A percentile compares a stretch with the other conserved stretches of the same genome.
Conservation (phyloP, 2,797 vertebrate genomes). For the Neoniphon sammara region DNA sequence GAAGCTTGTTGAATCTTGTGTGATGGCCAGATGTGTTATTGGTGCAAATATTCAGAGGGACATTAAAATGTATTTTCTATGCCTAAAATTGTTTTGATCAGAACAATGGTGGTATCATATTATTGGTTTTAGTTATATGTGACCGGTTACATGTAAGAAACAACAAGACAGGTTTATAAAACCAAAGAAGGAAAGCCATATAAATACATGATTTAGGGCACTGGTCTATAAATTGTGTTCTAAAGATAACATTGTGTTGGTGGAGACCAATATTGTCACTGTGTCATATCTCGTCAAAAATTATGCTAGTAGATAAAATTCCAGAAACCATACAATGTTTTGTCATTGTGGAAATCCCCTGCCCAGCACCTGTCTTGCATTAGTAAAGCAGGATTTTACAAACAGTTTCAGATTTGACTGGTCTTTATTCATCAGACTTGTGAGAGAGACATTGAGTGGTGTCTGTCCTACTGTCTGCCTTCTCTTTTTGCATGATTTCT, state of each 20-base stretch:
- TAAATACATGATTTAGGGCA: constrained; percentile 40
- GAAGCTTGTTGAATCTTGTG: constrained; percentile 8
- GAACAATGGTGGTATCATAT: constrained; percentile 43
- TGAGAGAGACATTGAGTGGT: constrained; percentile 20
- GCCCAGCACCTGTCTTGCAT: constrained; percentile 9
- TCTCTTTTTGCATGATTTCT: constrained; percentile 49
- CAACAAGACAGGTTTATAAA: constrained; percentile 60
- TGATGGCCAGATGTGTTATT: constrained; percentile 12
- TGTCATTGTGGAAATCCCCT: constrained; percentile 14
- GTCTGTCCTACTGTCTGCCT: constrained; percentile 22
- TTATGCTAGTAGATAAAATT: neutral
- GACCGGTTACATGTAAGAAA: constrained; percentile 43
- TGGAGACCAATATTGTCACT: constrained; percentile 43
- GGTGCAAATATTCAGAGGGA: constrained; percentile 34
- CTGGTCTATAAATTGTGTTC: constrained; percentile 38
- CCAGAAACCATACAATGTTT: constrained; percentile 5
- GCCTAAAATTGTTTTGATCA: constrained; percentile 25
- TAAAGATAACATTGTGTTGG: constrained; percentile 29
- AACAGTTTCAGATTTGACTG: neutral
- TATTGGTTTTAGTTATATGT: constrained; percentile 26
- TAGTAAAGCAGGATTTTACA: constrained; percentile 5
- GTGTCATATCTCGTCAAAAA: constrained; percentile 30
- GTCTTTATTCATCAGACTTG: constrained; percentile 29
- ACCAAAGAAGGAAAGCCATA: constrained; percentile 86
- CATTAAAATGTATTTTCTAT: constrained; percentile 34